Base-by-base conservation (phyloP, 2,888 invertebrate genomes). In the Opisthograptis luteolata region DNA sequence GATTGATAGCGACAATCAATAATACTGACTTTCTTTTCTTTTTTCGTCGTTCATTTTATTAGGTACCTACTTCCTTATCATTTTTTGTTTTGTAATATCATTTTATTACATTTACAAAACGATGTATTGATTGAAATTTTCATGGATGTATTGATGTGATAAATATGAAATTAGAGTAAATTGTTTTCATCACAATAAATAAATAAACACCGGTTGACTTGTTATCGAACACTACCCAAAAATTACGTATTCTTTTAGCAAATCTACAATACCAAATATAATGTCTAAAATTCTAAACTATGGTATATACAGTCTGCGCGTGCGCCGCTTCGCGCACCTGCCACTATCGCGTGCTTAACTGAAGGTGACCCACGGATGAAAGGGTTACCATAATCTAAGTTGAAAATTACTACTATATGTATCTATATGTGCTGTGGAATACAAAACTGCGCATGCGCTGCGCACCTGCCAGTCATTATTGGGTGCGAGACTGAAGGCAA, bases 251-350 rank as follows among this genome's bases (percentile, higher is more conserved):
- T n/a, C 2, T 9, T 24, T 24, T n/a, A n/a, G 2, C 24, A 24
- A 2, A 24, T 1, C 34, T 6, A 19, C 20, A 1, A n/a, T 9
- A 20, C 10, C 5, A 13, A 35, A 24, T 15, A 36, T n/a, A n/a
- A n/a, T 36, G 36, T 25, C 25, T 25, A 36, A 25, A 15, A 12
- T 1, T 1, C 22, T 8, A 30, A 31, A 34, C 19, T 27, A 25
- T 9, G 15, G 39, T 43, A 56, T 54, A 62, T 58, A 46, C 7
- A 4, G 10, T 8, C 3, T 25, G 39, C 40, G 40, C 40, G 12
- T 15, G 51, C 47, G 51, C 28, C 9, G 52, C 40, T 48, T 14
- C 5, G 37, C 48, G 58, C 76, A 75, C 73, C 76, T 76, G 75
- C 70, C 65, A 9, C 17, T 12, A 9, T 49, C 47, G 47, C 43